Conservation (phyloP, 2,888 invertebrate genomes). For the Theretra japonica region DNA sequence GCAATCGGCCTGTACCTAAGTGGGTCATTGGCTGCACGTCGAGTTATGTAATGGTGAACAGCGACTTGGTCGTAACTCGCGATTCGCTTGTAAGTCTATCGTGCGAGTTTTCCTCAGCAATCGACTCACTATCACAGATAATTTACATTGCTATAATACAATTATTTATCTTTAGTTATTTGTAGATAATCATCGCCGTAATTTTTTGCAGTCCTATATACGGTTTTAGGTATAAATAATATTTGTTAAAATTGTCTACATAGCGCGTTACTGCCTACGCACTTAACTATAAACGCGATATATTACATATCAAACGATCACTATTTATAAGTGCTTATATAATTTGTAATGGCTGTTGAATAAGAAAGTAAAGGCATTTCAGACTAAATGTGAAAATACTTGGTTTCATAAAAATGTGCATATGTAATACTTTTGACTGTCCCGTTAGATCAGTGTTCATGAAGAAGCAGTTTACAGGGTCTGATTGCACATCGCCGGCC, state of each 20-base stretch:
- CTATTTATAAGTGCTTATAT: slow-evolving; percentile 38
- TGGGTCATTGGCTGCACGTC: slow-evolving; percentile 81
- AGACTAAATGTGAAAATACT: too few relatives aligned
- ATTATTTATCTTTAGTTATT: not conserved
- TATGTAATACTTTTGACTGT: not conserved
- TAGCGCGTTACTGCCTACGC: too few relatives aligned
- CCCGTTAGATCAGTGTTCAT: not conserved
- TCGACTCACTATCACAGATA: slow-evolving; percentile 45
- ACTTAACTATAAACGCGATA: too few relatives aligned
- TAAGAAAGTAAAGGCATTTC: too few relatives aligned
- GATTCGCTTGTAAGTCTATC: slow-evolving; percentile 47
- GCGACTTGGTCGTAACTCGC: slow-evolving; percentile 42
- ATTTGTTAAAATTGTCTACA: too few relatives aligned
- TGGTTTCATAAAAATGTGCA: too few relatives aligned
- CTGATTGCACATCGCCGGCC: slow-evolving; percentile 38
- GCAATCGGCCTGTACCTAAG: slow-evolving; percentile 62
- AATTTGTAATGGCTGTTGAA: slow-evolving; percentile 37
- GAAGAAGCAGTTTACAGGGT: slow-evolving; percentile 28
- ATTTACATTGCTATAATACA: slow-evolving; percentile 45
- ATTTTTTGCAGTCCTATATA: slow-evolving; percentile 1
- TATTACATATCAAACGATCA: slow-evolving; percentile 42
- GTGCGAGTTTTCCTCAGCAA: slow-evolving; percentile 33
- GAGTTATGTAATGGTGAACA: slow-evolving; percentile 68
- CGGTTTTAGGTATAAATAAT: slow-evolving; percentile 3
- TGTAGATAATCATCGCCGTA: not conserved